Base-by-base conservation (phyloP, 1,140 invertebrate species). In the Drosophila bipectinata region DNA sequence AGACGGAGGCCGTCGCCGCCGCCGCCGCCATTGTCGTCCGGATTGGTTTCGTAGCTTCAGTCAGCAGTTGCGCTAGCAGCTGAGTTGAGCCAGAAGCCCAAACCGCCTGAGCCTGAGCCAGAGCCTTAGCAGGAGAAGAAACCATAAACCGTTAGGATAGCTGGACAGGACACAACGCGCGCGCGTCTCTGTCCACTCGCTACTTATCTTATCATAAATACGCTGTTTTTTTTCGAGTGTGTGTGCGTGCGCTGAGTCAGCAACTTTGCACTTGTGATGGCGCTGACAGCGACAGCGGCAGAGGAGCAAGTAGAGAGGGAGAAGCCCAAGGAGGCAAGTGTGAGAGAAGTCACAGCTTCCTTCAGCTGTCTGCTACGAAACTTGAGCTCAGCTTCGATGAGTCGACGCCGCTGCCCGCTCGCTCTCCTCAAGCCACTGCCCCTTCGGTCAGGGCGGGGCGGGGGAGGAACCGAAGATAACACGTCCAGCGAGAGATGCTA, bases 31-130 rank as follows among this genome's bases (percentile, higher is more conserved):
- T 69, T 69, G 66, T 69, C 66, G 41, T 69, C 63, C 66, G 44
- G 34, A 28, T 69, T 69, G 66, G 32, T 64, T 67, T 67, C 45
- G 41, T 32, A 67, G 66, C 32, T 30, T 69, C 63, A 57, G 67
- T 71, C 67, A 69, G 67, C 64, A 55, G 67, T 69, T 69, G 66
- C 66, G 41, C 52, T 69, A 69, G 64, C 63, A 71, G 67, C 64
- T 69, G 66, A 69, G 64, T 52, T 69, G 63, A 69, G 44, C 30
- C 48, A 26, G 49, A 14, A 45, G 39, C 39, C 44, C 21, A 30
- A 52, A 28, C 8, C 15, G 15, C 15, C 26, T 26, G 26, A 26
- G 26, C 26, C 9, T 15, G 30, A 52, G 28, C 8, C 48, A 8
- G n/a, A n/a, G 48, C 26, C 49, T n/a, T 21, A 21, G 21, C 21